phyloP scores from a whole-genome alignment of 1,140 invertebrate genomes.

The Cataglyphis hispanica region DNA sequence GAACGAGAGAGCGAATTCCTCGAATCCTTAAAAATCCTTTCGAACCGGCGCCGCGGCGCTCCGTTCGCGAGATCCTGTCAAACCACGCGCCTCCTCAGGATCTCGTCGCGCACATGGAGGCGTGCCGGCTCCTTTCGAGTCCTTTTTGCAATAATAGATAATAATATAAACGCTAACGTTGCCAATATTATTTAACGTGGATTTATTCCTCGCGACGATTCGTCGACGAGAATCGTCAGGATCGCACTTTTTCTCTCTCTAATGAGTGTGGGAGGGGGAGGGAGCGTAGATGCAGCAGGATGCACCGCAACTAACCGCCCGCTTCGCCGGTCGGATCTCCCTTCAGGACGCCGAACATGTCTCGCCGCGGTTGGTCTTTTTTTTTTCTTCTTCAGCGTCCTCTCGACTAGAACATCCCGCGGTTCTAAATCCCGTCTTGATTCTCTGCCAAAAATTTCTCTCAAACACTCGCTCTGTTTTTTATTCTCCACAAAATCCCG shows the following conservation, averaged over 20 bases:
- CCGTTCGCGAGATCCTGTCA: slow-evolving; percentile 22
- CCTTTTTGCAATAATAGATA: neutral
- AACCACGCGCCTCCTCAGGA: slow-evolving; percentile 28
- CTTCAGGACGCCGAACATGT: slow-evolving; percentile 69
- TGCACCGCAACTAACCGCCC: slow-evolving; percentile 57
- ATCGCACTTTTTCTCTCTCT: slow-evolving; percentile 1
- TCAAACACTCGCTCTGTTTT: neutral
- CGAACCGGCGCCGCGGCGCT: slow-evolving; percentile 31
- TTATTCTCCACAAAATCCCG: neutral
- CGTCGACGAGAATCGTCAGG: neutral
- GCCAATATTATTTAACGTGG: neutral
- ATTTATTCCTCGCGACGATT: neutral
- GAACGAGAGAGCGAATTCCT: neutral
- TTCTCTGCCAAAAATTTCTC: neutral
- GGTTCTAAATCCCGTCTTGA: neutral
- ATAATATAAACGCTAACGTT: neutral
- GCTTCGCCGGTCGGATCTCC: slow-evolving; percentile 63
- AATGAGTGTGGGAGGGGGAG: neutral
- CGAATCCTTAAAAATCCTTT: neutral
- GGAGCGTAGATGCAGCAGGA: slow-evolving; percentile 20
- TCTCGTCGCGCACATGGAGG: slow-evolving; percentile 16
- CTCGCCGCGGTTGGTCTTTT: slow-evolving; percentile 24
- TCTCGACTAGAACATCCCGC: slow-evolving; percentile 13
- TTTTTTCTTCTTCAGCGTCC: neutral
- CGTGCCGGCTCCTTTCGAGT: neutral